Evolutionary conservation across 1,140 invertebrate genomes (phyloP).

Genomic region (Brachionus sp.): DNA sequence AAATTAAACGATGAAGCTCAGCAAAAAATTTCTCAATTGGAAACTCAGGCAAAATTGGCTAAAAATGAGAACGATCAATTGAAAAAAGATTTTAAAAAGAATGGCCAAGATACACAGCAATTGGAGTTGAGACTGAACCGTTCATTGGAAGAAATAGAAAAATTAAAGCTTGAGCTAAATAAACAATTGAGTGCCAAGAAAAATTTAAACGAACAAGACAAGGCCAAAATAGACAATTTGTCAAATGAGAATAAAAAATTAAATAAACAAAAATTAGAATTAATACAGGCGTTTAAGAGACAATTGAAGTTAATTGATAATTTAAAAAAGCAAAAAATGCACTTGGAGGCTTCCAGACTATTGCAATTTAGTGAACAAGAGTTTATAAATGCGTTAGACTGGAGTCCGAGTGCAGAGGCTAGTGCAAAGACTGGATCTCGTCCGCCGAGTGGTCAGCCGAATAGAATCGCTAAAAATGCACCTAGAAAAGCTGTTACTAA

Average conservation of each 20-base stretch:
- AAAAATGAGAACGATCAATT: constrained; percentile 55
- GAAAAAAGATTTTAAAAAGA: constrained; percentile 57
- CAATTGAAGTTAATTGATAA: constrained; percentile 61
- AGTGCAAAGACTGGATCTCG: background rate
- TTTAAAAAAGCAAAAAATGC: constrained; percentile 61
- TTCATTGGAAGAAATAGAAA: constrained; percentile 59
- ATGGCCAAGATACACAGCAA: constrained; percentile 53
- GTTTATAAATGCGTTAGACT: constrained; percentile 60
- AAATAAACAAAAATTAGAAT: constrained; percentile 60
- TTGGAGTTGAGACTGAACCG: constrained; percentile 58
- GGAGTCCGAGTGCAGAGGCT: constrained; percentile 46
- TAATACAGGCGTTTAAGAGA: constrained; percentile 61
- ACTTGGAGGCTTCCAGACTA: constrained; percentile 61
- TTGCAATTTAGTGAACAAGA: constrained; percentile 60
- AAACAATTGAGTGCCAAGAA: constrained; percentile 55
- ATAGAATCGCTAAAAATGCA: background rate
- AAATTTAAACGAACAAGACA: constrained; percentile 55
- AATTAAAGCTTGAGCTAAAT: constrained; percentile 56
- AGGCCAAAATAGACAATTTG: constrained; percentile 56
- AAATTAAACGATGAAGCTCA: constrained; percentile 55
- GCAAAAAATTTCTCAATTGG: constrained; percentile 52
- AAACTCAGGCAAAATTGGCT: constrained; percentile 51
- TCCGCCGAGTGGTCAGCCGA: background rate
- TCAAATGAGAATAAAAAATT: constrained; percentile 56
- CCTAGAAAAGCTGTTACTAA: background rate